Percentiles rank a stretch among this genome's conserved stretches.
Conservation (phyloP, 1,140 invertebrate species). For the Orius laevigatus region DNA sequence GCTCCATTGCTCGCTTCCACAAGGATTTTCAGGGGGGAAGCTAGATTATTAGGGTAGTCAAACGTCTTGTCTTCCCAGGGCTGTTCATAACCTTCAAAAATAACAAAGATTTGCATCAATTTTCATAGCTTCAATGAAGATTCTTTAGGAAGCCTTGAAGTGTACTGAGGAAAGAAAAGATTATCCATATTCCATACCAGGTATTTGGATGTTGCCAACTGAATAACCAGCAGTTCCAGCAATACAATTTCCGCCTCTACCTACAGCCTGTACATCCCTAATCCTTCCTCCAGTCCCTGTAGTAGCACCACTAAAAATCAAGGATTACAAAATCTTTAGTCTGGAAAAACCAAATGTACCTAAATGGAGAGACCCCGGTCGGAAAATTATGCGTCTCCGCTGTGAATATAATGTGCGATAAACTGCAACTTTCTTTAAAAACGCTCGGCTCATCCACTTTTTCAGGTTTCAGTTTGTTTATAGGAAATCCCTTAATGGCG, state of each 20-base stretch:
- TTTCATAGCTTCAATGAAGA: slow-evolving; percentile 7
- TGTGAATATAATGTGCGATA: slow-evolving; percentile 92
- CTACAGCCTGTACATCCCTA: slow-evolving; percentile 86
- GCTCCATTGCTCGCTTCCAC: slow-evolving; percentile 95
- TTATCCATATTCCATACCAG: slow-evolving; percentile 38
- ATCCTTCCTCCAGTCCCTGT: slow-evolving; percentile 92
- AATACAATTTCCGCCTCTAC: slow-evolving; percentile 78
- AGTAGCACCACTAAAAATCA: slow-evolving; percentile 58
- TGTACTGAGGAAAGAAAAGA: not conserved
- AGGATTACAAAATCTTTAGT: too few species aligned
- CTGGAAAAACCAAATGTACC: too few species aligned
- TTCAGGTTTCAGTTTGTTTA: slow-evolving; percentile 44
- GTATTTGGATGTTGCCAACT: slow-evolving; percentile 81
- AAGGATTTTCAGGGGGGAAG: slow-evolving; percentile 67
- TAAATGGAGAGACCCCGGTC: slow-evolving; percentile 79
- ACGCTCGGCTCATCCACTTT: slow-evolving; percentile 41
- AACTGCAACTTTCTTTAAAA: slow-evolving; percentile 35
- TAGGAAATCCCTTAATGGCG: slow-evolving; percentile 72
- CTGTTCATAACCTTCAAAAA: slow-evolving; percentile 47
- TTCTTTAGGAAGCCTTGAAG: not conserved
- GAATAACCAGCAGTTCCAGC: slow-evolving; percentile 93
- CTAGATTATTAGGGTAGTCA: slow-evolving; percentile 79
- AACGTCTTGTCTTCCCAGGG: slow-evolving; percentile 72
- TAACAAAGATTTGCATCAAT: slow-evolving; percentile 3
- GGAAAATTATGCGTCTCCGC: slow-evolving; percentile 99